Evolutionary conservation across 2,797 vertebrate genomes (phyloP), one percentile per base, ranked within the genome.

Genomic region (Triplophysa yarkandensis): DNA sequence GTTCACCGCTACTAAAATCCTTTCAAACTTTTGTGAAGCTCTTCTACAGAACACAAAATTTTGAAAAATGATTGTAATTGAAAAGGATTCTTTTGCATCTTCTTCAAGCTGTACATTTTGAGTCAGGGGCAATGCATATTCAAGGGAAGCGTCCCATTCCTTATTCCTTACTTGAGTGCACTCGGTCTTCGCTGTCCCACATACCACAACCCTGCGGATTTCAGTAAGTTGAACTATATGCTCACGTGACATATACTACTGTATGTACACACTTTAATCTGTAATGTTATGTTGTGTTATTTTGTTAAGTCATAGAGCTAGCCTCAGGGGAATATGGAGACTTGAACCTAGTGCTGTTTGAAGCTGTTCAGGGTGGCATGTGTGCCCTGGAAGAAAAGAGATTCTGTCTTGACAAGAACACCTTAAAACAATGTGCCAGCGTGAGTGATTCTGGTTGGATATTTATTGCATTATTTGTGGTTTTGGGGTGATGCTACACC

Each of bases 111-210:
- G 25, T 98, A 96, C 85, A 98, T 98, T 88, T 91, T 98, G 85
- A 97, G 96, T 86, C 95, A 98, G 86, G 96, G 96, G 32, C 95
- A 97, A 81, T 98, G 96, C 71, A 97, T 98, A 89, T 98, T 96
- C 91, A 97, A 96, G 85, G 96, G 96, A 3, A 60, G 93, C 0
- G 94, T 96, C 54, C 91, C 93, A 76, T 92, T 93, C 85, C 94
- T 98, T 87, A 94, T 98, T 77, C 95, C 96, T 43, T 98, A 97
- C 58, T 88, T 98, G 86, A 96, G 95, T 88, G 92, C 92, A 13
- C 90, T 96, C 0, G 94, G 95, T 75, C 88, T 98, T 5, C 92
- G 95, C 78, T 98, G 96, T 74, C 96, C 95, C 32, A 96, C 95
- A 0, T 98, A 98, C 86, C 96, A 98, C 90, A 98, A 98, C 83